Conservation (phyloP, 1,140 invertebrate species). For the Streblospio benedicti region DNA sequence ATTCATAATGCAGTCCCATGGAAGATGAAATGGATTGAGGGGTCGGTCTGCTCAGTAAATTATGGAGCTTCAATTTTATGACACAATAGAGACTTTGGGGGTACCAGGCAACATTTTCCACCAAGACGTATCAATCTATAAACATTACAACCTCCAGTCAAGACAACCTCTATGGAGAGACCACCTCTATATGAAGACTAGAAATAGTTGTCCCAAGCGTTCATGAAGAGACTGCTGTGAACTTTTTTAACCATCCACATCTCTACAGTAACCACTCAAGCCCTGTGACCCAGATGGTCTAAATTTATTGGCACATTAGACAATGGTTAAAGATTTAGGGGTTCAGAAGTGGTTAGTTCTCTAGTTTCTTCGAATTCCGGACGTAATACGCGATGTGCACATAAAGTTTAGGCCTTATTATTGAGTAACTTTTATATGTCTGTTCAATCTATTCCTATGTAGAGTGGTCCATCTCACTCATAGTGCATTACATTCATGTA, state of each 20-base stretch:
- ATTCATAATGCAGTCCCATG: background rate
- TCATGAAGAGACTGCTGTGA: no score
- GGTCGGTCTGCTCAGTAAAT: constrained; percentile 24
- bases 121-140: constrained; percentile 21
- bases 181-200: constrained; percentile 30
- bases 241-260: no score
- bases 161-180: constrained; percentile 27
- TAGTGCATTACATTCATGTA: no score
- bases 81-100: background rate
- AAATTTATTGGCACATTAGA: background rate
- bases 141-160: constrained; percentile 23
- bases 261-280: constrained; percentile 21
- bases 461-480: no score
- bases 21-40: background rate
- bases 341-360: background rate
- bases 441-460: no score
- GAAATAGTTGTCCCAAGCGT: no score
- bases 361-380: no score
- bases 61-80: constrained; percentile 11
- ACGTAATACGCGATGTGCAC: no score
- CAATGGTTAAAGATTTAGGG: background rate
- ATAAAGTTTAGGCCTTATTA: no score
- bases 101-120: background rate
- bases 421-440: no score
- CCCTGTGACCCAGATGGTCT: background rate